Base-by-base conservation (phyloP, 1,140 invertebrate species). In the Cylas formicarius region DNA sequence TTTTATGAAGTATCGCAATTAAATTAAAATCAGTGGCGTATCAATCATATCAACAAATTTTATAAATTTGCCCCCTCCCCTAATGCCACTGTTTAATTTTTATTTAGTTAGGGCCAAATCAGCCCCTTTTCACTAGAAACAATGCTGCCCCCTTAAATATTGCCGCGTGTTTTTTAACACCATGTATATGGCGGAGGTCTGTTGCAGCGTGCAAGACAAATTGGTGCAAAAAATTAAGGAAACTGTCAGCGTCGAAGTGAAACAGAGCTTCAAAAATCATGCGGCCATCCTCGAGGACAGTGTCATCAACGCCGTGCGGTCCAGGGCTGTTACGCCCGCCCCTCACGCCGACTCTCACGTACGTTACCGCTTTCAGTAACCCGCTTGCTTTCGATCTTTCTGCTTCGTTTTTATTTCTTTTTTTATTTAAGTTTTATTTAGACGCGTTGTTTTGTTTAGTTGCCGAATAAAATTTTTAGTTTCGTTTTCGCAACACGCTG, bases 321-420 rank as follows among this genome's bases (percentile, higher is more conserved):
- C 85, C 7, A 73, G 83, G 56, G 77, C 79, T 1, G 75, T 75
- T 14, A 83, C 81, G 11, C 81, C 81, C 2, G 71, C 76, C 1
- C 73, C 77, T 8, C 69, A 72, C 28, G 56, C 72, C 24, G 78
- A 82, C 60, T 62, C 74, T n/a, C 74, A 78, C 48, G 70, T 72
- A 60, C 31, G 56, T 58, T 56, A 46, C 41, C 32, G 27, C 31
- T 48, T 21, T 48, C 9, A n/a, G 18, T 14, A 10, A 36, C 21
- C 27, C n/a, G n/a, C n/a, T n/a, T n/a, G n/a, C n/a, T 13, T 22
- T 9, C 22, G 13, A 20, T 17, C 11, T 26, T 8, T 8, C n/a
- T 26, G 8, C 8, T n/a, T n/a, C n/a, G 13, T 42, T 27, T 21
- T 42, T 41, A 19, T 48, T 46, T 29, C 10, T 8, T 44, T 36